These are phyloP conservation scores for Crenichthys baileyi DNA, from an alignment of 2,797 vertebrate species.

Conservation along the genomic window DNA sequence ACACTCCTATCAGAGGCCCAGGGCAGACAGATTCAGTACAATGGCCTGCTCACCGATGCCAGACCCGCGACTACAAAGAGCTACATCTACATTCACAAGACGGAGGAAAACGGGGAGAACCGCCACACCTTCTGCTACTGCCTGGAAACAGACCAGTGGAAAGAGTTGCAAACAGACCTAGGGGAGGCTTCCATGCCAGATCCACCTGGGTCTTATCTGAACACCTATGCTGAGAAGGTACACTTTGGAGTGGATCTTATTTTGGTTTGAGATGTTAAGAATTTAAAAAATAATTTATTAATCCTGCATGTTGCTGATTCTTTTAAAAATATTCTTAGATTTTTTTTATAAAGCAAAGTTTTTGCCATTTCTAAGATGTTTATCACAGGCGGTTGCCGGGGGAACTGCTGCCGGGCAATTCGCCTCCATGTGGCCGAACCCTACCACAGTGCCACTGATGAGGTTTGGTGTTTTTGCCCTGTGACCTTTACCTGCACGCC, in stretches of 20 bases:
- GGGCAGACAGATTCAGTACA: conserved; percentile 77
- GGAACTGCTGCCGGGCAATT: conserved; percentile 87
- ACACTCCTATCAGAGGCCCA: conserved; percentile 81
- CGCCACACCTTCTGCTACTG: conserved; percentile 93
- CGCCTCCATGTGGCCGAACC: conserved; percentile 91
- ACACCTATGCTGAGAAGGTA: conserved; percentile 90
- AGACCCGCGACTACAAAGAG: conserved; percentile 91
- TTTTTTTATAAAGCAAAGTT: background rate
- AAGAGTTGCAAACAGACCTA: conserved; percentile 77
- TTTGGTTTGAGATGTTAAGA: background rate
- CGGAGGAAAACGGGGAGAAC: conserved; percentile 86
- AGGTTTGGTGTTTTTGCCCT: conserved; percentile 95
- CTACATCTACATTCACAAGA: conserved; percentile 98
- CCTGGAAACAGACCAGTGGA: conserved; percentile 90
- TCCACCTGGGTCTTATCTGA: conserved; percentile 90
- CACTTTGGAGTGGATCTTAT: background rate
- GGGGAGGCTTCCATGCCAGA: conserved; percentile 79
- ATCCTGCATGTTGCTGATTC: background rate
- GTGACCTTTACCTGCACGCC: conserved; percentile 83
- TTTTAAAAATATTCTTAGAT: background rate
- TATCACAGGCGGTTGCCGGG: conserved; percentile 92
- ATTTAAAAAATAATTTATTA: background rate
- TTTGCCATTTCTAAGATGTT: conserved; percentile 79
- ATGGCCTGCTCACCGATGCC: conserved; percentile 89
- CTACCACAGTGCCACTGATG: conserved; percentile 90